Evolutionary conservation across 53 echinoderm and acorn worm genomes (phyloP), one percentile per base, ranked within the genome.

Genomic region (Antedon mediterranea): DNA sequence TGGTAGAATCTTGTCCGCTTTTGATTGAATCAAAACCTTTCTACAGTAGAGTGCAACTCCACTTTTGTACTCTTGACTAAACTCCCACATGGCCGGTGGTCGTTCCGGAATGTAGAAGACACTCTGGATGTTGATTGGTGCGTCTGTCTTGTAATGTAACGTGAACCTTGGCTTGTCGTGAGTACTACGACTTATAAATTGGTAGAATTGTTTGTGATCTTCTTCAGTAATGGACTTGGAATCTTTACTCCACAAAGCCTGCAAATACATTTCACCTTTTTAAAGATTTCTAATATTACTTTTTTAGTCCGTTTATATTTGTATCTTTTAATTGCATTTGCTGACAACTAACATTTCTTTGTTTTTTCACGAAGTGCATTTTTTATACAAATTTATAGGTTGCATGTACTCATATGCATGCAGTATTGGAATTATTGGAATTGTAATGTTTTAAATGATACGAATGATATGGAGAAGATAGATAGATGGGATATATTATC

Each of bases 1-100:
- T 28, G 95, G 95, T 31, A 95, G 82, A 37, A 95, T 95, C 73
- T 91, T 89, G 81, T 92, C 90, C 23, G 95, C 85, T 71, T 86
- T 85, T 29, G 85, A 85, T 74, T 95, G 95, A 73, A 95, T 95
- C 71, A 95, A 85, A 15, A 95, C 89, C 80, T 89, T 87, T 23
- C 95, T 85, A 33, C 95, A 91, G 72, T 92, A 95, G 72, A 95
- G 89, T 0, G 95, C 89, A 43, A 95, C 85, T 29, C 95, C 91
- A 71, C 91, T 92, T 34, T 81, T 82, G 30, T 89, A 79, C 76
- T 95, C 89, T 80, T 91, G 91, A 33, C 91, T 92, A 34, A 85
- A 81, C 89, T 95, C 95, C 95, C 95, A 95, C 87, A 92, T 87
- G 20, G 91, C 87, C 13, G 95, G 95, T 0, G 91, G 84, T 27